Conservation (phyloP, 2,888 invertebrate genomes). For the Temnothorax ravouxi region DNA sequence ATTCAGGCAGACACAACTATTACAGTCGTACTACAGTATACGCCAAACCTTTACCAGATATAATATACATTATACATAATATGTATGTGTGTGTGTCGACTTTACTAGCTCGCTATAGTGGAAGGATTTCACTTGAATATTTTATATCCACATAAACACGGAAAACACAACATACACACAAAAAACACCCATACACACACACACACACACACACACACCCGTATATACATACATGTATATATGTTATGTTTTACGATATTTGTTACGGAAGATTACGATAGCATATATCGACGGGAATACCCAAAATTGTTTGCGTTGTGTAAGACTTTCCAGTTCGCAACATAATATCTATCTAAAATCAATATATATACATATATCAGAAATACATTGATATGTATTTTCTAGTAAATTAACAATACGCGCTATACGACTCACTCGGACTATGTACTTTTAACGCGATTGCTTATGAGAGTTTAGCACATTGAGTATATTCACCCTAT, state of each 20-base stretch:
- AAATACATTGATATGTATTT: constrained; percentile 32
- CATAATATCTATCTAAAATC: constrained; percentile 19
- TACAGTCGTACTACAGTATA: constrained; percentile 70
- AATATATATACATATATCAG: constrained; percentile 15
- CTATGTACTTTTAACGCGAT: constrained; percentile 27
- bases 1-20: constrained; percentile 63
- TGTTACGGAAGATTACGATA: constrained; percentile 68
- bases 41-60: constrained; percentile 65
- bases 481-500: constrained; percentile 11
- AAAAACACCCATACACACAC: constrained; percentile 40
- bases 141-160: constrained; percentile 53
- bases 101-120: constrained; percentile 47
- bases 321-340: constrained; percentile 34
- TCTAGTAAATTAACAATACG: constrained; percentile 24
- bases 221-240: constrained; percentile 48
- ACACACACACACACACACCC: constrained; percentile 24
- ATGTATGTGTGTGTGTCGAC: constrained; percentile 56
- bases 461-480: constrained; percentile 31
- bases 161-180: constrained; percentile 38
- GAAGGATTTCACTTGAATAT: constrained; percentile 58
- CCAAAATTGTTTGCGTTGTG: constrained; percentile 17
- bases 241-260: constrained; percentile 67
- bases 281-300: background rate
- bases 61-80: constrained; percentile 66
- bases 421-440: constrained; percentile 19